Evolutionary conservation across 2,113 vertebrate species (phyloP).

Genomic region (Tragelaphus strepsiceros): DNA sequence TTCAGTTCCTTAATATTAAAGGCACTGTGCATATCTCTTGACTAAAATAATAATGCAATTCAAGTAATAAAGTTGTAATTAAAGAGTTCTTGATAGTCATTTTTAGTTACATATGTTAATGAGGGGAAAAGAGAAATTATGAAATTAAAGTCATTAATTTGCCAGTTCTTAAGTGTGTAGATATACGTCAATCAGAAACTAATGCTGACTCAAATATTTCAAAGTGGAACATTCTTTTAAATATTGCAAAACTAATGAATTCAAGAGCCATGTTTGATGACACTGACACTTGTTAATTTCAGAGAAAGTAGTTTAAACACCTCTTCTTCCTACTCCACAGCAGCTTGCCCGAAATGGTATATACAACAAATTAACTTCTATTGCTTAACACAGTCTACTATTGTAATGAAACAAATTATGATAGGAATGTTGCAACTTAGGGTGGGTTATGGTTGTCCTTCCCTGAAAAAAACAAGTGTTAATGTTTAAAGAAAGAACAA

Average conservation of each 20-base stretch:
- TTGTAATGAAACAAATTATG: slow-evolving; percentile 84
- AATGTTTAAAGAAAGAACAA: slow-evolving; percentile 72
- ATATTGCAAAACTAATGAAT: not conserved
- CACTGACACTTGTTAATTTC: slow-evolving; percentile 20
- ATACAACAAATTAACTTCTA: slow-evolving; percentile 80
- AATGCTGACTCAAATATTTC: slow-evolving; percentile 29
- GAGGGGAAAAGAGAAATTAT: slow-evolving; percentile 29
- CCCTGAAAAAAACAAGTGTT: slow-evolving; percentile 79
- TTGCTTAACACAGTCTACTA: slow-evolving; percentile 80
- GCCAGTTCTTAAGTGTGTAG: not conserved
- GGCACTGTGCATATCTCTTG: slow-evolving; percentile 34
- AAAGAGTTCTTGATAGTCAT: slow-evolving; percentile 41
- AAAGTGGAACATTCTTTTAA: slow-evolving; percentile 33
- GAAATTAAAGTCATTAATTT: slow-evolving; percentile 17
- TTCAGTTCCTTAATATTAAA: slow-evolving; percentile 9
- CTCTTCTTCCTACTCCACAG: slow-evolving; percentile 82
- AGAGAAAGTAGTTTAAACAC: slow-evolving; percentile 57
- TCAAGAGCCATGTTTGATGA: not conserved
- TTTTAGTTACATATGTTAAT: slow-evolving; percentile 38
- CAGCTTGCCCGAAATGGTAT: slow-evolving; percentile 84
- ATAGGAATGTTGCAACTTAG: slow-evolving; percentile 86
- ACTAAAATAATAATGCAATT: slow-evolving; percentile 54
- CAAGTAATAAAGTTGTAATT: not conserved
- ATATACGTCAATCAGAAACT: not conserved
- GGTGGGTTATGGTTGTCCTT: slow-evolving; percentile 84